Evolutionary conservation across 1,140 invertebrate species (phyloP).

Genomic region (Drosophila yakuba): DNA sequence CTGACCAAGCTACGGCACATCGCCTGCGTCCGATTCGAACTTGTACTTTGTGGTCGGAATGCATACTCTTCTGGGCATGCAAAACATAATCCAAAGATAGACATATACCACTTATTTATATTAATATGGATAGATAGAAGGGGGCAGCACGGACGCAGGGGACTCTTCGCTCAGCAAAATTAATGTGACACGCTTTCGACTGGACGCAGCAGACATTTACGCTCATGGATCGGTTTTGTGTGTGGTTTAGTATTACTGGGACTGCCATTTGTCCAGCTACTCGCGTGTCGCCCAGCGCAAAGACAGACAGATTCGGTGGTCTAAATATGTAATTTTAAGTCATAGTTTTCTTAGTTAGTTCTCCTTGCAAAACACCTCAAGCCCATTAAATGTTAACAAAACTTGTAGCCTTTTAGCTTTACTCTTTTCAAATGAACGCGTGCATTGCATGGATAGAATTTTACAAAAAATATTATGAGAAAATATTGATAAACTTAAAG

Average conservation of each 20-base stretch:
- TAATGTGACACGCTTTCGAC: slow-evolving; percentile 84
- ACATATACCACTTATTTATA: slow-evolving; percentile 46
- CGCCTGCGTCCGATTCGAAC: slow-evolving; percentile 63
- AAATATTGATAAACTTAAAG: slow-evolving; percentile 9
- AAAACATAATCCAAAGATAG: slow-evolving; percentile 56
- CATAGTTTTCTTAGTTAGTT: slow-evolving; percentile 18
- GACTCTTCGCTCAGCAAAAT: slow-evolving; percentile 84
- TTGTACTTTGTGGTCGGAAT: slow-evolving; percentile 41
- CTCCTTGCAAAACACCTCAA: slow-evolving; percentile 59
- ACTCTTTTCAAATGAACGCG: slow-evolving; percentile 61
- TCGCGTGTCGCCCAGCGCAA: slow-evolving; percentile 83
- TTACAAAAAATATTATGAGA: slow-evolving; percentile 17
- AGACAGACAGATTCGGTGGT: slow-evolving; percentile 69
- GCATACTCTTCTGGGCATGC: slow-evolving; percentile 59
- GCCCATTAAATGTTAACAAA: slow-evolving; percentile 48
- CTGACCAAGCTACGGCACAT: slow-evolving; percentile 56
- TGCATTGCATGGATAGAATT: slow-evolving; percentile 51
- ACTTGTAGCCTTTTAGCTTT: slow-evolving; percentile 34
- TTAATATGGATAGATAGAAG: slow-evolving; percentile 14
- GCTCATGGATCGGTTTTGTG: slow-evolving; percentile 23
- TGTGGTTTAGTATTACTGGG: slow-evolving; percentile 36
- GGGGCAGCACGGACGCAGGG: slow-evolving; percentile 68
- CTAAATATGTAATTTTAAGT: slow-evolving; percentile 28
- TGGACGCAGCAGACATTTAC: slow-evolving; percentile 63
- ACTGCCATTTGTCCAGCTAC: slow-evolving; percentile 69